phyloP scores from a whole-genome alignment of 2,888 invertebrate species.

The Diaperis boleti region DNA sequence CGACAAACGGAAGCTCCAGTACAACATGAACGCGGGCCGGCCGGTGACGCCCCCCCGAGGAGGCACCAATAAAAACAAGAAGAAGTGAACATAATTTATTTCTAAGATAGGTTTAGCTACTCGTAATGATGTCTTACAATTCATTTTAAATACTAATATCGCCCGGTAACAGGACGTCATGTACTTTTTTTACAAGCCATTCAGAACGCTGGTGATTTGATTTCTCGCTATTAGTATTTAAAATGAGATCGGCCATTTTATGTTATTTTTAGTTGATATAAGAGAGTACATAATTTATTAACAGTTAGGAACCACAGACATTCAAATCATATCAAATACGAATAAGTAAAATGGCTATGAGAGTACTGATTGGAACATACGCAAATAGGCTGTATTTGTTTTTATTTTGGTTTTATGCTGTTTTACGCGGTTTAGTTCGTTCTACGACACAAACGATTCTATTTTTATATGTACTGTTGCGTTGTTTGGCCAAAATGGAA shows the following conservation, averaged over 20 bases:
- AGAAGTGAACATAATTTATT: slow-evolving; percentile 77
- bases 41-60: slow-evolving; percentile 98
- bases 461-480: slow-evolving; percentile 34
- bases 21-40: slow-evolving; percentile 93
- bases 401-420: slow-evolving; percentile 37
- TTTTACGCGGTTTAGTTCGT: slow-evolving; percentile 11
- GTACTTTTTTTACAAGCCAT: no score
- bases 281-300: slow-evolving; percentile 35
- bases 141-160: slow-evolving; percentile 39
- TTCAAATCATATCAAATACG: slow-evolving; percentile 29
- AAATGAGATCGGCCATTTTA: slow-evolving; percentile 50
- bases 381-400: slow-evolving; percentile 38
- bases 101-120: slow-evolving; percentile 34
- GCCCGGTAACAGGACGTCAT: slow-evolving; percentile 4
- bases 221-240: slow-evolving; percentile 53
- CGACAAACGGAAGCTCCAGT: slow-evolving; percentile 97
- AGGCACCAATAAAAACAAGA: slow-evolving; percentile 94
- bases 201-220: no score
- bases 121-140: slow-evolving; percentile 32
- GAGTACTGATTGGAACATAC: slow-evolving; percentile 23
- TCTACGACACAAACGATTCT: slow-evolving; percentile 27
- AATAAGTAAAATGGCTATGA: slow-evolving; percentile 38
- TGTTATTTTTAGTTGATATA: slow-evolving; percentile 44
- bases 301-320: slow-evolving; percentile 7
- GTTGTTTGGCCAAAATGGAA: slow-evolving; percentile 35